Evolutionary conservation across 2,797 vertebrate genomes (phyloP), one percentile per base, ranked within the genome.

Genomic region (Melanotaenia maccullochi): DNA sequence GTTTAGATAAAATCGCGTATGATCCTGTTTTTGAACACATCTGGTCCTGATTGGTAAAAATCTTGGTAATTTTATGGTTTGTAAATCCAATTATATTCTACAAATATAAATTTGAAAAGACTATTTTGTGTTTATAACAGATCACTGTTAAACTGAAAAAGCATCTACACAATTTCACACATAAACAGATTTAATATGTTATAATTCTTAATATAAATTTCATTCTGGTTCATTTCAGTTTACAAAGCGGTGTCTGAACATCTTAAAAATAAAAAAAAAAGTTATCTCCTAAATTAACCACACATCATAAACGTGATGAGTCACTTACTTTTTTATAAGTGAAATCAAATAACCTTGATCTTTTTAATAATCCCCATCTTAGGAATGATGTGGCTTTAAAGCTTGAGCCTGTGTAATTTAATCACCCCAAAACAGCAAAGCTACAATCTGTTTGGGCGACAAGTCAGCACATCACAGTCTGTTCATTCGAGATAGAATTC

Each of bases 351-450:
- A 56, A 51, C 63, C 44, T 64, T 68, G 25, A 82, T 76, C 9
- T 49, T 38, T 63, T 65, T 20, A 79, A 71, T 54, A n/a, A 55
- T 33, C 36, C 38, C 18, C 54, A 49, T 85, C 60, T 76, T 9
- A 62, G 75, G 74, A 78, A 75, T 59, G 55, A 73, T 78, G 63
- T 51, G 51, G 71, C 60, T 79, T 79, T 58, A 61, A 72, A 59
- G 47, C 73, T 54, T 7, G 55, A 64, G 14, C 78, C 72, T 68
- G 70, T 57, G 82, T 77, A 75, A 85, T 61, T 77, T 5, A 68
- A 85, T 85, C 74, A 25, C 52, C 32, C 57, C 55, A 69, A 70
- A 85, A 75, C 66, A 73, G 75, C 52, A 40, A 3, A 60, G 74
- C 20, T 60, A 20, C 44, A 65, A 76, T 81, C 38, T 75, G 54